Evolutionary conservation across 2,113 vertebrate genomes (phyloP), one percentile per base, ranked within the genome.

Genomic region (Sprattus sprattus): DNA sequence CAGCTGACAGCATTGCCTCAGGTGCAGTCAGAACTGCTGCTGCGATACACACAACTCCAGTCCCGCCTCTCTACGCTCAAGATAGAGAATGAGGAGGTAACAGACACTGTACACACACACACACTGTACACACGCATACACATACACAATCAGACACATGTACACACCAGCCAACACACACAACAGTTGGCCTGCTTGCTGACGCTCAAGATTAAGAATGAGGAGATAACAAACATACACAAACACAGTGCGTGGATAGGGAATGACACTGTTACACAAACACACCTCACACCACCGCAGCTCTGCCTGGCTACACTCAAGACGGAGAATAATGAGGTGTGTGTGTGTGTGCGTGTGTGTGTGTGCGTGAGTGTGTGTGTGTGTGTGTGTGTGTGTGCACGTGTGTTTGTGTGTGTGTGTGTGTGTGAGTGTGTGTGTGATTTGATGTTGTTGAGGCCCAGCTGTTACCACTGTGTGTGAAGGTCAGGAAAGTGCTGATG

Each of bases 71-170:
- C 98, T 25, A 99, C 97, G 0, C 96, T 99, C 86, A 98, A 97
- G 94, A 99, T 99, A 0, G 98, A 99, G 94, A 99, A 98, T 0
- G 98, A 99, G 86, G 98, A 99, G 97, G 98, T 99, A 89, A 96
- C 94, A 82, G 10, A 64, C 81, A 13, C 54, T 11, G 1, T 9
- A 54, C 44, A 3, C 80, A 57, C 28, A 15, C 67, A 22, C 46
- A 32, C 85, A 82, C 52, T n/a, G 44, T 57, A 64, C 54, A 64
- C 83, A 84, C 25, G n/a, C 32, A 50, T n/a, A 67, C 64, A 67
- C 22, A n/a, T n/a, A 75, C 84, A 82, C 45, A 87, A 57, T 5
- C 52, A 71, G 11, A 78, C 84, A 81, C 16, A 52, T 16, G 46
- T 20, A 78, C 39, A 22, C 83, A 39, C 50, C 7, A 18, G 25